Evolutionary conservation across 2,113 vertebrate species (phyloP), one percentile per base, ranked within the genome.

Genomic region (Ellobius talpinus): DNA sequence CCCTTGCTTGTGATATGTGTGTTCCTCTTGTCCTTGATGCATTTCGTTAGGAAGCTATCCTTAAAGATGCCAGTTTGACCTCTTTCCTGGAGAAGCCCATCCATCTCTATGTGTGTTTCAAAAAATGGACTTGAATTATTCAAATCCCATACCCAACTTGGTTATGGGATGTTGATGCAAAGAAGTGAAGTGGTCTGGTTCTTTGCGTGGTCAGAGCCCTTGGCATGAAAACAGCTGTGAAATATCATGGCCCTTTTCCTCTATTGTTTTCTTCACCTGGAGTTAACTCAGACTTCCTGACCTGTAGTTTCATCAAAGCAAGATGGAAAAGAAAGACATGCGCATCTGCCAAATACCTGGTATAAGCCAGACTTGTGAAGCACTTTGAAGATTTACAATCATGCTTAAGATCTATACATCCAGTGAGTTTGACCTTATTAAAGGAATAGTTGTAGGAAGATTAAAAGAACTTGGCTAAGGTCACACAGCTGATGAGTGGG

Each of bases 121-220:
- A 86, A 91, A 58, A 58, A 82, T 61, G n/a, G 11, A 45, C 52
- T 66, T 92, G 82, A 84, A 91, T 94, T 94, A 96, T 96, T 97
- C 73, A 92, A 24, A 45, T 26, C 36, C n/a, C 36, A 17, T 77
- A n/a, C 31, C 36, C 13, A 5, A 24, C 61, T 52, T 72, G 19
- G 55, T 96, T 58, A 77, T 58, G 63, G 47, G 61, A n/a, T 87
- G 66, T 78, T 55, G 73, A 79, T 52, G 10, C 47, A 68, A 65
- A 95, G 42, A 87, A 65, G n/a, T 19, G 79, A 65, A n/a, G 42
- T 21, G 23, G 2, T 66, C 50, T 47, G 55, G 23, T 81, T 74
- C 72, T 92, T 95, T 74, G 26, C 88, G 52, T 78, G 81, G 39
- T 96, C 39, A 47, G 42, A 92, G 76, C 17, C 45, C n/a, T 90